phyloP scores from a whole-genome alignment of 2,888 invertebrate genomes.

The Ditula angustiorana region DNA sequence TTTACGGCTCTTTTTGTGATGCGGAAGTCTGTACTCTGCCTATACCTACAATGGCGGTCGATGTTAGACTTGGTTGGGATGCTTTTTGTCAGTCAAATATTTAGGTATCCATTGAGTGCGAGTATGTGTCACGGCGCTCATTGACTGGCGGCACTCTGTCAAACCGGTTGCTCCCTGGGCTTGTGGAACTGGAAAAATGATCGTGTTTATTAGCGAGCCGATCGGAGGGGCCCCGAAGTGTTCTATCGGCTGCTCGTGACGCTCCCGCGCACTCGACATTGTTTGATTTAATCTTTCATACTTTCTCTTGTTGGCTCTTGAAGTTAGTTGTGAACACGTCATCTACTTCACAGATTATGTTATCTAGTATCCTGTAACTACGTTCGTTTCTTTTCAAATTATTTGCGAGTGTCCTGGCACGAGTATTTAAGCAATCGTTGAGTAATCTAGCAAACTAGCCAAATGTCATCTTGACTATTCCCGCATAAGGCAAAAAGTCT shows the following conservation, averaged over 20 bases:
- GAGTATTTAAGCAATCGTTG: too few species aligned
- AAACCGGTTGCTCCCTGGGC: slow-evolving; percentile 72
- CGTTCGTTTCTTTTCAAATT: neutral
- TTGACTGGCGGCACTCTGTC: slow-evolving; percentile 73
- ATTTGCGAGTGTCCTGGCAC: too few species aligned
- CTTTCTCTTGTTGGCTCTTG: slow-evolving; percentile 34
- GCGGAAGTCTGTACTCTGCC: slow-evolving; percentile 35
- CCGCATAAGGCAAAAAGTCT: too few species aligned
- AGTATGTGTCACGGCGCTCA: slow-evolving; percentile 61
- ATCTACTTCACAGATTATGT: slow-evolving; percentile 2
- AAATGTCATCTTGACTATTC: too few species aligned
- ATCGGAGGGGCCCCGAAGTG: slow-evolving; percentile 27
- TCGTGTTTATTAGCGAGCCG: slow-evolving; percentile 49
- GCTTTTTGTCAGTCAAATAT: slow-evolving; percentile 28
- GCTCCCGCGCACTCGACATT: slow-evolving; percentile 29
- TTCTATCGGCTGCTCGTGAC: slow-evolving; percentile 8
- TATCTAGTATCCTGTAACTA: slow-evolving; percentile 12
- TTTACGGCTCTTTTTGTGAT: slow-evolving; percentile 54
- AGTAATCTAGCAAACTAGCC: too few species aligned
- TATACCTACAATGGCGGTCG: neutral
- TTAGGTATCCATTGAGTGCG: slow-evolving; percentile 52
- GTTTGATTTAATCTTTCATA: slow-evolving; percentile 31
- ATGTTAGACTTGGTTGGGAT: neutral
- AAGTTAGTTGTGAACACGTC: slow-evolving; percentile 15
- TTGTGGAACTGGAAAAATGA: slow-evolving; percentile 73